These are phyloP conservation scores for Conopomorpha cramerella DNA, from an alignment of 1,140 invertebrate genomes.

Conservation along the genomic window DNA sequence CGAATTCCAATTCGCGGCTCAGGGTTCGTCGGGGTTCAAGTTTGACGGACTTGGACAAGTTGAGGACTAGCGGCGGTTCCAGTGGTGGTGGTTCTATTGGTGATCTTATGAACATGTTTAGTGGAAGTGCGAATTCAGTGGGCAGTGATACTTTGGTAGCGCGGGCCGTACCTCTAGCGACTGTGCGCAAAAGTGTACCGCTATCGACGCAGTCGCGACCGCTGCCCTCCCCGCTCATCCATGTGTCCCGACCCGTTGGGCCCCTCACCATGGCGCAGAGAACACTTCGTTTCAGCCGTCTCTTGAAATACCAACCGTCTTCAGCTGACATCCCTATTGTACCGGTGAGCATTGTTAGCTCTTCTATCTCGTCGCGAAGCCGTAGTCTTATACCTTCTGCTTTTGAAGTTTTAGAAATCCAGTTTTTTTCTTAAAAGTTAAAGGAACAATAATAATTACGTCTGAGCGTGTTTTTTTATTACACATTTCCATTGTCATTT, in stretches of 20 bases:
- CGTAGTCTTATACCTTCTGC: too few relatives aligned
- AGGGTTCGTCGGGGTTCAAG: slow-evolving; percentile 71
- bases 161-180: slow-evolving; percentile 71
- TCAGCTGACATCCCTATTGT: slow-evolving; percentile 37
- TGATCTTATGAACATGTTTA: slow-evolving; percentile 79
- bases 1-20: slow-evolving; percentile 28
- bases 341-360: too few relatives aligned
- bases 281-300: slow-evolving; percentile 67
- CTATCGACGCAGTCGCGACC: slow-evolving; percentile 33
- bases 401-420: too few relatives aligned
- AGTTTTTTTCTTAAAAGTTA: too few relatives aligned
- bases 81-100: slow-evolving; percentile 71
- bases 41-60: slow-evolving; percentile 72
- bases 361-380: too few relatives aligned
- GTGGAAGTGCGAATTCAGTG: slow-evolving; percentile 69
- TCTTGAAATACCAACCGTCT: slow-evolving; percentile 61
- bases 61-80: slow-evolving; percentile 56
- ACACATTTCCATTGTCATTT: too few relatives aligned
- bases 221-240: slow-evolving; percentile 42
- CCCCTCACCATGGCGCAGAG: slow-evolving; percentile 67
- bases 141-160: slow-evolving; percentile 69
- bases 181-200: slow-evolving; percentile 61
- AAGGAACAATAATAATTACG: too few relatives aligned
- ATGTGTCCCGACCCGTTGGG: slow-evolving; percentile 33
- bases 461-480: too few relatives aligned